phyloP scores from a whole-genome alignment of 1,140 invertebrate genomes.

The Bombus picipes region DNA sequence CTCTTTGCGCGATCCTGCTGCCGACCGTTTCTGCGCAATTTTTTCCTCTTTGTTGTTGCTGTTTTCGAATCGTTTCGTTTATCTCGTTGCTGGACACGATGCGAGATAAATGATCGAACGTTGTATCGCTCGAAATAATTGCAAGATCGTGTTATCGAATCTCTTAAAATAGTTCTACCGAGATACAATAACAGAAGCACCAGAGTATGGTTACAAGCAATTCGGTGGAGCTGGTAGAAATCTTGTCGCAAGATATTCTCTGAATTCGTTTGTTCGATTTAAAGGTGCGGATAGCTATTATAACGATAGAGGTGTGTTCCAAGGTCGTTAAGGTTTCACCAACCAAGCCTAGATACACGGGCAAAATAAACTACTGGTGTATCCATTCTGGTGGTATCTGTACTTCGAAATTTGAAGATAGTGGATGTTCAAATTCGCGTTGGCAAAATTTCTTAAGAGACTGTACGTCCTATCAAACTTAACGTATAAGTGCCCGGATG shows the following conservation, averaged over 20 bases:
- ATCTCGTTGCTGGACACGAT: background rate
- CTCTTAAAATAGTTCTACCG: background rate
- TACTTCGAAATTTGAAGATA: background rate
- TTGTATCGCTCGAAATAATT: conserved; percentile 1
- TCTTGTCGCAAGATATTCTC: background rate
- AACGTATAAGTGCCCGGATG: too few species aligned
- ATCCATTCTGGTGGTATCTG: background rate
- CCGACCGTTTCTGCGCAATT: background rate
- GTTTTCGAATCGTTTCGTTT: too few species aligned
- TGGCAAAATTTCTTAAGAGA: background rate
- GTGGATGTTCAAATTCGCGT: background rate
- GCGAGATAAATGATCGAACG: background rate
- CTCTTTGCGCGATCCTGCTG: background rate
- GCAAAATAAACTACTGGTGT: background rate
- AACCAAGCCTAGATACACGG: background rate
- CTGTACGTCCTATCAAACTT: background rate
- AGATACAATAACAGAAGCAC: background rate
- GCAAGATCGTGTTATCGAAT: background rate
- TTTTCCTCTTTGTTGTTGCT: background rate
- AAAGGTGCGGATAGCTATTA: background rate
- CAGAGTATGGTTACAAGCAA: background rate
- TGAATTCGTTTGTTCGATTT: background rate
- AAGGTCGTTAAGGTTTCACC: background rate
- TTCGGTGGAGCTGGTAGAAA: background rate
- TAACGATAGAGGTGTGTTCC: background rate